These are phyloP conservation scores for Paramormyrops kingsleyae DNA, from an alignment of 2,113 vertebrate genomes.

Conservation along the genomic window DNA sequence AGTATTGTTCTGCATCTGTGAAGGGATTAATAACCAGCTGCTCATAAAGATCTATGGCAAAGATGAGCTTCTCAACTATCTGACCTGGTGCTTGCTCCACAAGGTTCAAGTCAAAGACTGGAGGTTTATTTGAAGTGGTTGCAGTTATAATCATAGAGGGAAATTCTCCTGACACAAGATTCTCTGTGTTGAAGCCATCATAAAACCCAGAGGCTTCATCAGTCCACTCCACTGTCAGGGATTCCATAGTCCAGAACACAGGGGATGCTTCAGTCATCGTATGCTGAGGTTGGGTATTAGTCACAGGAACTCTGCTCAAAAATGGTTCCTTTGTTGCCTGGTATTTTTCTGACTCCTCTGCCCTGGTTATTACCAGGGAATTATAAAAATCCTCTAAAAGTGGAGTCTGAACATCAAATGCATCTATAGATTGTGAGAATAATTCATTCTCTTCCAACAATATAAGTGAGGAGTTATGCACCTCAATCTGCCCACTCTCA, in stretches of 20 bases:
- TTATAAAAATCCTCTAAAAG: slow-evolving; percentile 26
- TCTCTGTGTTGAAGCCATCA: too few species aligned
- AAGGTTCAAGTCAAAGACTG: too few species aligned
- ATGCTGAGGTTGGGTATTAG: slow-evolving; percentile 45
- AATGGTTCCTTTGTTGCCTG: slow-evolving; percentile 29
- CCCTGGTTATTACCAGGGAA: not conserved
- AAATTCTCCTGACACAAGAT: too few species aligned
- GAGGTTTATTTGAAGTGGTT: too few species aligned
- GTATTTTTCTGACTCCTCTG: slow-evolving; percentile 25
- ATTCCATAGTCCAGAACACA: slow-evolving; percentile 11
- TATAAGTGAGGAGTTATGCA: not conserved
- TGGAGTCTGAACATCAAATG: slow-evolving; percentile 20
- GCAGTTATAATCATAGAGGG: too few species aligned
- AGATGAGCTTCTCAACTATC: too few species aligned
- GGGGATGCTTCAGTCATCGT: slow-evolving; percentile 47
- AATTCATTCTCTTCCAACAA: slow-evolving; percentile 27
- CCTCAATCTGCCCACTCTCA: not conserved
- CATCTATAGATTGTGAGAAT: slow-evolving; percentile 42
- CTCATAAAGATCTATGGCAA: too few species aligned
- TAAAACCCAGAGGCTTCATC: too few species aligned
- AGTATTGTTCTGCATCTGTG: too few species aligned
- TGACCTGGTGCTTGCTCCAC: too few species aligned
- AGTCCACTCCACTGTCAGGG: too few species aligned
- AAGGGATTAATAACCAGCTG: too few species aligned
- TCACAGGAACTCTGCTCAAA: slow-evolving; percentile 34